phyloP scores from a whole-genome alignment of 2,888 invertebrate genomes.

The Axea sp. region DNA sequence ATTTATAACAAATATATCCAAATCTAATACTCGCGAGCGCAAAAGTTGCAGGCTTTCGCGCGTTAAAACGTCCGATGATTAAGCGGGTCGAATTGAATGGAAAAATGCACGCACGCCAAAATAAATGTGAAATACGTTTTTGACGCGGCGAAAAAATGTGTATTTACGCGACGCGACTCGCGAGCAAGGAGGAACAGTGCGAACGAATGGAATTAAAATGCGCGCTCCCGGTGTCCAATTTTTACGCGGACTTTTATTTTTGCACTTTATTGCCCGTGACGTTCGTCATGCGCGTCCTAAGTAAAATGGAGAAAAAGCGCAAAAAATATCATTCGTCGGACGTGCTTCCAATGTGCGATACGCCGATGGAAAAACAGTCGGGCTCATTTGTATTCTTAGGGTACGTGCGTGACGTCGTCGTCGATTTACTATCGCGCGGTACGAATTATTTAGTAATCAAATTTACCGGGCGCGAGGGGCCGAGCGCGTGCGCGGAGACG shows the following conservation, averaged over 20 bases:
- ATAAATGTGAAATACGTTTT: no score
- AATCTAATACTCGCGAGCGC: conserved; percentile 4
- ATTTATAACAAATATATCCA: conserved; percentile 29
- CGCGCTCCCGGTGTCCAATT: conserved; percentile 6
- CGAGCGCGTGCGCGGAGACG: conserved; percentile 51
- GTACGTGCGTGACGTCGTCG: conserved; percentile 69
- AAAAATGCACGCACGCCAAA: no score
- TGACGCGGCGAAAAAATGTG: no score
- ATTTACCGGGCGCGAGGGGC: conserved; percentile 69
- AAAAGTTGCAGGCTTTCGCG: background rate
- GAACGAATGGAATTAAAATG: no score
- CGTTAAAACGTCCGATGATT: conserved; percentile 3
- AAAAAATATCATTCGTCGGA: conserved; percentile 49
- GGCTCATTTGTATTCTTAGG: conserved; percentile 79
- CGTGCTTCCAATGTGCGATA: conserved; percentile 60
- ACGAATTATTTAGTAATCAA: conserved; percentile 80
- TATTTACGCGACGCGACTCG: no score
- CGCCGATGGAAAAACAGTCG: conserved; percentile 72
- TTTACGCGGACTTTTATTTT: conserved; percentile 35
- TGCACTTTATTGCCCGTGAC: conserved; percentile 38
- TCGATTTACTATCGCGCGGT: conserved; percentile 78
- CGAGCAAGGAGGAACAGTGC: no score
- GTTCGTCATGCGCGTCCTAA: conserved; percentile 50
- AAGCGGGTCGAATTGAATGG: background rate
- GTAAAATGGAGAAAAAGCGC: conserved; percentile 41